Base-by-base conservation (phyloP, 2,888 invertebrate species). In the Cacoxenus indagator region DNA sequence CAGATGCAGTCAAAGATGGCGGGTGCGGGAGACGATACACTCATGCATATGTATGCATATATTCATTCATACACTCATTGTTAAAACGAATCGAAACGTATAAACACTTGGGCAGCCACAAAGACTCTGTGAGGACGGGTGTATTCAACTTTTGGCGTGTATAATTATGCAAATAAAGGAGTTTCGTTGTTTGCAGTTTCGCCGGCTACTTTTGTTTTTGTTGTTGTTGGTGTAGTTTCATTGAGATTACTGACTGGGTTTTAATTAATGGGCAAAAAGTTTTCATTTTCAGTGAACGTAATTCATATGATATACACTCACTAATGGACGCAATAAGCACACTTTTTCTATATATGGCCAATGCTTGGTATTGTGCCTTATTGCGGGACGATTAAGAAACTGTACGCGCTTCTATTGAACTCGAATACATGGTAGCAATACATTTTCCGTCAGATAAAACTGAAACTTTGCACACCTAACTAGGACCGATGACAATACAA, bases 71-170 rank as follows among this genome's bases (percentile, higher is more conserved):
- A 22, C 8, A 51, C 22, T 17, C 51, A 51, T 19, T 51, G 51
- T 51, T 17, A 17, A 37, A 37, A 37, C 37, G 14, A 37, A 37
- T 17, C 6, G 51, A 4, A 51, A 51, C 17, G 22, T 51, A 51
- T 51, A 51, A 51, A 19, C 17, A 19, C 51, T 51, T 51, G 51
- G 22, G 51, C 8, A 4, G 8, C n/a, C 0, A 51, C 19, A 0
- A 19, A 51, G 51, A 51, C 17, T 22, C 9, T 31, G n/a, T 31
- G 59, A 31, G 27, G n/a, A 8, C n/a, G 59, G 17, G 8, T 59
- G 22, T 59, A 59, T 19, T 31, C 59, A 59, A 59, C 59, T 59
- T 59, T 59, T 59, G 31, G 59, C 59, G 59, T 31, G 31, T 59
- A 27, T 59, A 59, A 59, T 59, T 59, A 59, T 59, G 59, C 59